Percentiles rank a stretch among this genome's conserved stretches.
Conservation (phyloP, 2,888 invertebrate genomes). For the Conus canariensis region DNA sequence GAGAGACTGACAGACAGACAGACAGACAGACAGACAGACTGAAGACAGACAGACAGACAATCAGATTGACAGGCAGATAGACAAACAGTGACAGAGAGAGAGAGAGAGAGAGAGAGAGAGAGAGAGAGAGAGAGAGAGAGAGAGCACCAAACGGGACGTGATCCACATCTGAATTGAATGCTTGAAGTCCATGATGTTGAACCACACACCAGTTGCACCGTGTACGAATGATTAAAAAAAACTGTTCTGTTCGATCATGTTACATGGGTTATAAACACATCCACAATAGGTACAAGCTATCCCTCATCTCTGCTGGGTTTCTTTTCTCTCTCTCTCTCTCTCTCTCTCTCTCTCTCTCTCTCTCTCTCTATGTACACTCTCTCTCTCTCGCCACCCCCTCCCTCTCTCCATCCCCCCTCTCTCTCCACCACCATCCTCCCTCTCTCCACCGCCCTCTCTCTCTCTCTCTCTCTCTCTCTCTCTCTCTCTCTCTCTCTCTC, state of each 20-base stretch:
- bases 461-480: background rate
- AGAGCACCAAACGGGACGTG: background rate
- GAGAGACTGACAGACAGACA: too few species aligned
- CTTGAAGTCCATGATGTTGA: too few species aligned
- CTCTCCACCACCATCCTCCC: background rate
- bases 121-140: conserved; percentile 1
- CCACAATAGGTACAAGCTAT: too few species aligned
- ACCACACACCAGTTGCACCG: too few species aligned
- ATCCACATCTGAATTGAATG: too few species aligned
- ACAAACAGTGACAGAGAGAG: background rate
- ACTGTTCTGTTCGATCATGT: too few species aligned
- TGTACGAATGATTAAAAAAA: too few species aligned
- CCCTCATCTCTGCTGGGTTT: too few species aligned
- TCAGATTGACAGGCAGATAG: background rate
- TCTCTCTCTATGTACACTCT: background rate
- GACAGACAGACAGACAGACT: too few species aligned
- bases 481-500: conserved; percentile 1
- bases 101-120: background rate
- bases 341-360: conserved; percentile 18
- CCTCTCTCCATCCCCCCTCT: background rate
- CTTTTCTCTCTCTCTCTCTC: background rate
- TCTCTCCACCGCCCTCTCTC: background rate
- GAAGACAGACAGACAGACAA: too few species aligned
- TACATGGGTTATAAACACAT: too few species aligned
- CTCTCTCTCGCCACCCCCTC: background rate